These are phyloP conservation scores for Dicranocentrus wangi DNA, from an alignment of 2,888 invertebrate species.

Conservation along the genomic window DNA sequence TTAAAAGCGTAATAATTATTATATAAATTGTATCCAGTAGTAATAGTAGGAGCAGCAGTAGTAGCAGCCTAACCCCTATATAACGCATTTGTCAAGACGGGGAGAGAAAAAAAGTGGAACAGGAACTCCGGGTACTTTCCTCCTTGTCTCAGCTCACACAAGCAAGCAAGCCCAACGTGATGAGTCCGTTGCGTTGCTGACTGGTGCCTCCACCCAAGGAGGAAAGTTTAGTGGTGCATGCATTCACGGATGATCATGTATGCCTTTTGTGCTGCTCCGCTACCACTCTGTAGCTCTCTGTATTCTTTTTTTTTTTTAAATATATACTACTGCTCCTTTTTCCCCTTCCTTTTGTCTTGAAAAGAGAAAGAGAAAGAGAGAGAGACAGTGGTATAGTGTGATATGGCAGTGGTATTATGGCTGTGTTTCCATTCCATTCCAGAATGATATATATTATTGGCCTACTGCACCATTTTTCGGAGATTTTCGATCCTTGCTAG, in stretches of 20 bases:
- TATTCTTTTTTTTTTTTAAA: neutral
- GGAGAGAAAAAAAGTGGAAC: constrained; percentile 17
- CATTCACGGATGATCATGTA: neutral
- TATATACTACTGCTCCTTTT: neutral
- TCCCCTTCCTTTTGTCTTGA: neutral
- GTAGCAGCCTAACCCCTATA: neutral
- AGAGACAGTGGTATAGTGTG: neutral
- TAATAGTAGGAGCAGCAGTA: neutral
- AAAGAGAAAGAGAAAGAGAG: neutral
- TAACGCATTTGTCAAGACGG: constrained; percentile 20
- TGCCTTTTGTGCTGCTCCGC: neutral
- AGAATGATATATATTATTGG: constrained; percentile 32
- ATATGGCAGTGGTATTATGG: too few relatives aligned
- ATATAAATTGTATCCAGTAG: neutral
- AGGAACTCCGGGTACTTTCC: constrained; percentile 6
- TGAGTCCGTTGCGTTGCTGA: neutral
- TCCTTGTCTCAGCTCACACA: neutral
- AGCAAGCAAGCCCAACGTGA: neutral
- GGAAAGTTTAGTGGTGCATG: constrained; percentile 31
- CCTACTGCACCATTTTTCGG: constrained; percentile 66
- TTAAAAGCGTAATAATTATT: neutral
- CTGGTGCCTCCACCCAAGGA: neutral
- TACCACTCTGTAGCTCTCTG: neutral
- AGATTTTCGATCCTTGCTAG: constrained; percentile 59
- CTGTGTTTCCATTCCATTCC: neutral